Conservation (phyloP, 2,888 invertebrate genomes). For the Nudaria mundana region DNA sequence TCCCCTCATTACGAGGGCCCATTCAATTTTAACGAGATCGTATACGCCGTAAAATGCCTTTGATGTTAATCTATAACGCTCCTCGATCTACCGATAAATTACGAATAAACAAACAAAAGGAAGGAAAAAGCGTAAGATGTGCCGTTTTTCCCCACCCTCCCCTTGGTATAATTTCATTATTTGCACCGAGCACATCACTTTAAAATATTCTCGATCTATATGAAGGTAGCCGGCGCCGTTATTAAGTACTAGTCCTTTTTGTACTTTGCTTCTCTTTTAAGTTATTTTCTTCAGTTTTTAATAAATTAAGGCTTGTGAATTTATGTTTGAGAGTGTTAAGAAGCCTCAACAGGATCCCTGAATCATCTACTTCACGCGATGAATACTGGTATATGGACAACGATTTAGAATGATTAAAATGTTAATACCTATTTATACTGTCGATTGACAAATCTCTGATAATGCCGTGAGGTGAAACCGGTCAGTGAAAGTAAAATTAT, state of each 20-base stretch:
- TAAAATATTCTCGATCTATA: constrained; percentile 54
- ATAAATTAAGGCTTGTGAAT: constrained; percentile 1
- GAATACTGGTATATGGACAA: no score
- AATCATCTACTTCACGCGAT: no score
- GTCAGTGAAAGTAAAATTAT: no score
- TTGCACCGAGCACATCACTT: constrained; percentile 51
- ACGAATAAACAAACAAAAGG: constrained; percentile 67
- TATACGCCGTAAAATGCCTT: constrained; percentile 51
- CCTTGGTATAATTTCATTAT: constrained; percentile 63
- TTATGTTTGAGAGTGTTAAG: no score
- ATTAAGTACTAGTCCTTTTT: constrained; percentile 26
- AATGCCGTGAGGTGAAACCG: no score
- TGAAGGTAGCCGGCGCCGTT: constrained; percentile 20
- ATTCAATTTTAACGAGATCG: constrained; percentile 63
- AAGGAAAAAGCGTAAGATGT: constrained; percentile 46
- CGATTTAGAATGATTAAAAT: no score
- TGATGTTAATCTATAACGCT: constrained; percentile 69
- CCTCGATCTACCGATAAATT: constrained; percentile 69
- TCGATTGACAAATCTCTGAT: no score
- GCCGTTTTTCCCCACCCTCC: constrained; percentile 27
- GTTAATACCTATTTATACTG: no score
- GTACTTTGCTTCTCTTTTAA: constrained; percentile 18
- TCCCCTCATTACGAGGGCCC: constrained; percentile 43
- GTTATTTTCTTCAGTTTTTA: constrained; percentile 1
- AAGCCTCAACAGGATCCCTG: no score